phyloP scores from a whole-genome alignment of 2,888 invertebrate species.

The Amorpha juglandis region DNA sequence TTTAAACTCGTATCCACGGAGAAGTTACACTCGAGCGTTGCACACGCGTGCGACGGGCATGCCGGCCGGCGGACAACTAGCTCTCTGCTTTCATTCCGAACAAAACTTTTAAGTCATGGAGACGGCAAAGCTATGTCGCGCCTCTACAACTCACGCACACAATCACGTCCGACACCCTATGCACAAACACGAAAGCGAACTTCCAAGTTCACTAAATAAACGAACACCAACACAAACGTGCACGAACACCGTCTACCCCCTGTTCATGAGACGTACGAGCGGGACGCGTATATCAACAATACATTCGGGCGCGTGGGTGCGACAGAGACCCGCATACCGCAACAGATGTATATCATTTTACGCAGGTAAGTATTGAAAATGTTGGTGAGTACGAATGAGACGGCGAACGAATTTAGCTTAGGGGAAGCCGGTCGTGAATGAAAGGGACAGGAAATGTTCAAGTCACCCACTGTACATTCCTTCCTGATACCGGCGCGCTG shows the following conservation, averaged over 20 bases:
- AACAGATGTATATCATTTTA: constrained; percentile 84
- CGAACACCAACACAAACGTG: constrained; percentile 81
- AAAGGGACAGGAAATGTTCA: constrained; percentile 79
- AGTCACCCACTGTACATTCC: constrained; percentile 84
- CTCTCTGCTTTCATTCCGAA: constrained; percentile 74
- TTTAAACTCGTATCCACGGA: constrained; percentile 71
- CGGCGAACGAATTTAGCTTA: constrained; percentile 75
- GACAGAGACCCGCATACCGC: constrained; percentile 69
- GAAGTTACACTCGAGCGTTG: constrained; percentile 65
- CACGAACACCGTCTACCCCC: constrained; percentile 80
- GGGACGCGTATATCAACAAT: constrained; percentile 82
- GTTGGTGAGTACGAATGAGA: constrained; percentile 80
- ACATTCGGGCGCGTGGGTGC: constrained; percentile 57
- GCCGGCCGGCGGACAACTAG: constrained; percentile 82
- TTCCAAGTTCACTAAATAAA: constrained; percentile 85
- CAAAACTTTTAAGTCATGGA: constrained; percentile 84
- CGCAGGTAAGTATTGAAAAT: constrained; percentile 84
- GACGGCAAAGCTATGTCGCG: constrained; percentile 85
- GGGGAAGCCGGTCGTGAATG: constrained; percentile 74
- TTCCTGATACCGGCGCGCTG: constrained; percentile 82
- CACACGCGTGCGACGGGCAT: constrained; percentile 66
- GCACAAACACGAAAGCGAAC: constrained; percentile 81
- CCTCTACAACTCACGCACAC: constrained; percentile 83
- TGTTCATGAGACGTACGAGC: constrained; percentile 76
- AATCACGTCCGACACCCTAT: constrained; percentile 72